phyloP scores from a whole-genome alignment of 2,113 vertebrate genomes.

The Dicaeum eximium region DNA sequence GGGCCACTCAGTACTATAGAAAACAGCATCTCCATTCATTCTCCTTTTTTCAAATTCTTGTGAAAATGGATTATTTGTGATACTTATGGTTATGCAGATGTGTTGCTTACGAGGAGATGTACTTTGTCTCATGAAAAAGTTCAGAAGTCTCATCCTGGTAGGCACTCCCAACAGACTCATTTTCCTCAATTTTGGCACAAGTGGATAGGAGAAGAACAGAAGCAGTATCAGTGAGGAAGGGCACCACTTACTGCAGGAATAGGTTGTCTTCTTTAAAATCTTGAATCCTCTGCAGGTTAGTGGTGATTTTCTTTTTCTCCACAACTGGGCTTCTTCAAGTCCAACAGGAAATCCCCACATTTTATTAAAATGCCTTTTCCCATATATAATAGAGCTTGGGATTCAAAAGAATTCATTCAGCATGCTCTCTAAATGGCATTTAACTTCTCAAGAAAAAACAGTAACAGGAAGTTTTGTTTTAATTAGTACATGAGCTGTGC shows the following conservation, averaged over 20 bases:
- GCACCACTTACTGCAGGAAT: background rate
- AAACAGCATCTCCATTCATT: background rate
- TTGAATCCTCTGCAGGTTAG: background rate
- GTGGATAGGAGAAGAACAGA: background rate
- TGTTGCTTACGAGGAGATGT: background rate
- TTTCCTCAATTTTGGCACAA: background rate
- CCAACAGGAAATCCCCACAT: background rate
- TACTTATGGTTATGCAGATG: background rate
- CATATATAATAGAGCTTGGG: background rate
- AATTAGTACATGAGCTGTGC: constrained; percentile 20
- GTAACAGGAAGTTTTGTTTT: background rate
- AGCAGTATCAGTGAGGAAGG: background rate
- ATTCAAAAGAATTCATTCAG: background rate
- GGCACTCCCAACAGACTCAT: background rate
- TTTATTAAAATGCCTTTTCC: background rate
- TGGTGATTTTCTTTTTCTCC: background rate
- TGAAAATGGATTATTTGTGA: background rate
- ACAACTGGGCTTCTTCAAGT: background rate
- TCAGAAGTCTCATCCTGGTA: background rate
- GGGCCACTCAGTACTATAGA: background rate
- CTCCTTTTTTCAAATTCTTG: background rate
- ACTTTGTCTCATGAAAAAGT: background rate
- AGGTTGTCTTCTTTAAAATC: background rate
- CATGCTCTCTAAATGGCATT: background rate
- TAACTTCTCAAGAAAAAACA: background rate